Evolutionary conservation across 2,888 invertebrate species (phyloP).

Genomic region (Calephelis perditalis): DNA sequence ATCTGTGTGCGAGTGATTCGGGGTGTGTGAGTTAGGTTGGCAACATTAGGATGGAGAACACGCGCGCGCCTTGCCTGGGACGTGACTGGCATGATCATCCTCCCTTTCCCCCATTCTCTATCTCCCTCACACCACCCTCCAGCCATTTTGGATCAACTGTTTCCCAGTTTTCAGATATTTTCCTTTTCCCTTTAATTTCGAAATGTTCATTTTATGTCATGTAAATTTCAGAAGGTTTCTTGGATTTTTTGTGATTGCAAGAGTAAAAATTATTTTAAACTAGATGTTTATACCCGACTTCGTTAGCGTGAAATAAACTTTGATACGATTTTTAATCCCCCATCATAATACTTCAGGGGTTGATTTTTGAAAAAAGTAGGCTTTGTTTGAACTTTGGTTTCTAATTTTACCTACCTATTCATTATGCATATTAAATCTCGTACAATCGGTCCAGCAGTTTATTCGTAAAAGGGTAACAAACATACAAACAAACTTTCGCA

Average conservation of each 20-base stretch:
- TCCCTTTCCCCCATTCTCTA: conserved; percentile 64
- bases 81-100: conserved; percentile 76
- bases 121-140: conserved; percentile 64
- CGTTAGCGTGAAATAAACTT: too few relatives aligned
- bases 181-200: conserved; percentile 68
- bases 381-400: too few relatives aligned
- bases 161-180: conserved; percentile 72
- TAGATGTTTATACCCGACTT: background rate
- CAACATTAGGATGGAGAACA: conserved; percentile 72
- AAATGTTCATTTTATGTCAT: conserved; percentile 57
- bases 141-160: conserved; percentile 71
- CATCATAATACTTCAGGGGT: too few relatives aligned
- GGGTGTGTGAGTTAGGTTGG: conserved; percentile 63
- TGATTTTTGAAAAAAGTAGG: too few relatives aligned
- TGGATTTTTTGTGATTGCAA: too few relatives aligned
- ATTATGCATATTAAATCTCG: too few relatives aligned
- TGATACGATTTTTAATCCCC: too few relatives aligned
- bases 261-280: background rate
- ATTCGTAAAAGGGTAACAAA: too few relatives aligned
- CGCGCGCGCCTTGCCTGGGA: conserved; percentile 72
- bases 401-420: too few relatives aligned
- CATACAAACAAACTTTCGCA: too few relatives aligned
- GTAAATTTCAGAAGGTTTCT: conserved; percentile 30
- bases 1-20: conserved; percentile 50
- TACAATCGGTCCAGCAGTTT: too few relatives aligned